Evolutionary conservation across 2,797 vertebrate species (phyloP).

Genomic region (Malacoctenus gilli): DNA sequence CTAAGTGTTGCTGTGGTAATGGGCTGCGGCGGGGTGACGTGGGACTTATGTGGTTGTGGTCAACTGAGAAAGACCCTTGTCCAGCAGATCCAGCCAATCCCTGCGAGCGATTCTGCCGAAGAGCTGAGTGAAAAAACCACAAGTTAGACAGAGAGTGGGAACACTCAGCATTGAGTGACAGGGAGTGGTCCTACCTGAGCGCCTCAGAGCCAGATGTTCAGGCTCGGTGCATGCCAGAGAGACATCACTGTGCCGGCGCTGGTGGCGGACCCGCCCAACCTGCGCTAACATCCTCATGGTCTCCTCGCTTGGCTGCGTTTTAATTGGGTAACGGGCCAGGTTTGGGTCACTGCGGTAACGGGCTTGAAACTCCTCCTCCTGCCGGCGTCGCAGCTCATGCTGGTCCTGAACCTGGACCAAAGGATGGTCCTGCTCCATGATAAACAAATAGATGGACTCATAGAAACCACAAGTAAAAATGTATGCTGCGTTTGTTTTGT

Average conservation of each 20-base stretch:
- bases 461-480: too few relatives aligned
- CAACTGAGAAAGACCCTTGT: constrained; percentile 90
- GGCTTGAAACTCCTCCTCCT: constrained; percentile 91
- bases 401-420: constrained; percentile 85
- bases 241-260: constrained; percentile 91
- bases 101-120: constrained; percentile 33
- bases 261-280: constrained; percentile 90
- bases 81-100: constrained; percentile 43
- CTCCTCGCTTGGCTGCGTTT: constrained; percentile 91
- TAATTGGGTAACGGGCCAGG: constrained; percentile 92
- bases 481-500: too few relatives aligned
- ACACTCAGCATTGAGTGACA: too few relatives aligned
- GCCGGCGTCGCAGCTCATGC: constrained; percentile 82
- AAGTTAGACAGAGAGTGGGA: too few relatives aligned
- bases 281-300: constrained; percentile 93
- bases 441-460: background rate
- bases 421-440: constrained; percentile 82
- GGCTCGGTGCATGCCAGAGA: constrained; percentile 87
- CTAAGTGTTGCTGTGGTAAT: constrained; percentile 88
- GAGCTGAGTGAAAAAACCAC: constrained; percentile 33
- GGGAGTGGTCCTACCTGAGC: constrained; percentile 42
- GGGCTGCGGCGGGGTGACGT: constrained; percentile 88
- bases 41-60: constrained; percentile 86
- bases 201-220: constrained; percentile 77
- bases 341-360: constrained; percentile 94